These are phyloP conservation scores for Halotydeus destructor DNA, from an alignment of 1,140 invertebrate species.

Conservation along the genomic window DNA sequence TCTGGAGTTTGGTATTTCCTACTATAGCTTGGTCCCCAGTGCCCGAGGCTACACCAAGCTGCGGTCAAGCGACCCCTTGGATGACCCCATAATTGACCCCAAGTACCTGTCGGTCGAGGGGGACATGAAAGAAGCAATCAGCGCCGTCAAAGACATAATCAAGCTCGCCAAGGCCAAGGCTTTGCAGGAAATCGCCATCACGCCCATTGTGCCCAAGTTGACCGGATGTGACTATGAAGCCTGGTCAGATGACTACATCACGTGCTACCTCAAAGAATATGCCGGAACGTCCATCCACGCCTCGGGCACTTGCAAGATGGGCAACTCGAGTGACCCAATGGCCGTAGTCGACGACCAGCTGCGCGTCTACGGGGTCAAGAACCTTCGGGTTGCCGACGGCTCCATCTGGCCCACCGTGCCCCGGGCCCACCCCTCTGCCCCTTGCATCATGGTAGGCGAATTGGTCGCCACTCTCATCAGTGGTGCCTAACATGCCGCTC, in stretches of 20 bases:
- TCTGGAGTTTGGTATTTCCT: too few relatives aligned
- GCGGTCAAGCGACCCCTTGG: conserved; percentile 29
- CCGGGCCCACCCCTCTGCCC: conserved; percentile 11
- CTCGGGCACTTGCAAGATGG: conserved; percentile 19
- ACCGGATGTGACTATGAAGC: too few relatives aligned
- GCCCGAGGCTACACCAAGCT: too few relatives aligned
- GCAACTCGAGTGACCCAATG: not conserved
- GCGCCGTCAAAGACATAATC: conserved; percentile 7
- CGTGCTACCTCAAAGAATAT: conserved; percentile 43
- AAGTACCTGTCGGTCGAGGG: conserved; percentile 40
- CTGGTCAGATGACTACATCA: conserved; percentile 62
- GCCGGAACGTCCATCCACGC: conserved; percentile 54
- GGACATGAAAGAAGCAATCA: conserved; percentile 38
- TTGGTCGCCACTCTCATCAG: too few relatives aligned
- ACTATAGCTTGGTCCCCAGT: too few relatives aligned
- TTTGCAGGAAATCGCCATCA: too few relatives aligned
- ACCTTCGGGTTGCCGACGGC: conserved; percentile 42
- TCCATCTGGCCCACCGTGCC: conserved; percentile 40
- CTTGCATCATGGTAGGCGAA: conserved; percentile 10
- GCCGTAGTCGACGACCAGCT: conserved; percentile 5
- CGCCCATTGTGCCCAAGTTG: too few relatives aligned
- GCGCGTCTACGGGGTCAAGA: conserved; percentile 27
- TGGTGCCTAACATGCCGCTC: too few relatives aligned
- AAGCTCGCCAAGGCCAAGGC: too few relatives aligned
- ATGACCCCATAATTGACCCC: conserved; percentile 45